Evolutionary conservation across 2,888 invertebrate genomes (phyloP), one percentile per base, ranked within the genome.

Genomic region (Drosophila nr. perissopoda): DNA sequence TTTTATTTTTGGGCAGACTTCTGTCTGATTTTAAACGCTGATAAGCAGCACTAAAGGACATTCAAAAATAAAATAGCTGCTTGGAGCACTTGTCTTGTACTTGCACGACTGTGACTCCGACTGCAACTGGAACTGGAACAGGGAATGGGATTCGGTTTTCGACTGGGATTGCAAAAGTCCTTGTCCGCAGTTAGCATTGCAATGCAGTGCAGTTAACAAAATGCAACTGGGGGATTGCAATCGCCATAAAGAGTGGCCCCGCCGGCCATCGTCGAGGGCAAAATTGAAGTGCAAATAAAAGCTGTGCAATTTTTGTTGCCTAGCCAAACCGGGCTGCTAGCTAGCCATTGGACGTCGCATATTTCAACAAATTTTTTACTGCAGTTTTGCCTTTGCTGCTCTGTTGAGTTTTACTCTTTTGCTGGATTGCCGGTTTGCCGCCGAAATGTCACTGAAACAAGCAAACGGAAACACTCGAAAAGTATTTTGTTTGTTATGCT

Each of bases 401-500:
- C 61, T 62, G 63, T 53, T 65, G 64, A 54, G 56, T 66, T 69
- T 69, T 45, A 40, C 48, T 40, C 67, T 76, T 74, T 74, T 66
- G 63, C 70, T 56, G 61, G 49, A 57, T 74, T 73, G 53, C 62
- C 45, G 65, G 38, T 53, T 58, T 59, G 78, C 56, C 42, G 68
- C 71, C 73, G 57, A 83, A 85, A 84, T 89, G 90, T 88, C 86
- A 85, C 56, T 77, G 90, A 81, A 88, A 87, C 88, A 88, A 89
- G 88, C 83, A 76, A 83, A 82, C 87, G 87, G 87, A 87, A 87
- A 90, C 82, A 87, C 78, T 82, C 78, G 90, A 87, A 87, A 88
- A 87, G 80, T 90, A 90, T 87, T 87, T 90, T 78, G 89, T 90
- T 90, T 90, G 89, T 88, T 90, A 87, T 90, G 87, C 87, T 88